Evolutionary conservation across 2,797 vertebrate species (phyloP).

Genomic region (Glossophaga mutica): DNA sequence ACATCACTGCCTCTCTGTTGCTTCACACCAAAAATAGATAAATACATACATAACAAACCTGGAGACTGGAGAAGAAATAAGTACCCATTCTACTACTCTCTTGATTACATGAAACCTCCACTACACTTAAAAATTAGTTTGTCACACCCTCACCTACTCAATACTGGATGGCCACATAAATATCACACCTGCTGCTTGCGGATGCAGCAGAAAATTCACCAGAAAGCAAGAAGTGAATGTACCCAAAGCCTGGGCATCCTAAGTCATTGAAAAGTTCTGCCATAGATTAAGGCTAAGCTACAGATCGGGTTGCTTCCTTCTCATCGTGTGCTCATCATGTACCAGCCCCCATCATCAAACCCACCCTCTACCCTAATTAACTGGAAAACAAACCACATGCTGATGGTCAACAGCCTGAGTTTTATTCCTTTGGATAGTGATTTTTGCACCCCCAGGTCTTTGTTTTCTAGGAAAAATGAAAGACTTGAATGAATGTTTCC

Average conservation of each 20-base stretch:
- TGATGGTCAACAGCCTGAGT: not conserved
- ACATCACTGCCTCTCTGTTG: too few relatives aligned
- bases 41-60: not conserved
- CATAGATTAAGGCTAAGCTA: not conserved
- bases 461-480: not conserved
- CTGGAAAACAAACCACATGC: not conserved
- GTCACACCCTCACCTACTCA: not conserved
- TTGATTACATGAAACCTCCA: not conserved
- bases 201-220: not conserved
- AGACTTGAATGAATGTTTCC: not conserved
- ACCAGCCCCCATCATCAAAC: not conserved
- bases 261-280: not conserved
- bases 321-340: not conserved
- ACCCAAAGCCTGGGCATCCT: not conserved
- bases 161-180: not conserved
- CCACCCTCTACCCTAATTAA: not conserved
- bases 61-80: not conserved
- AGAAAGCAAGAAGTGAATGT: not conserved
- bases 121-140: not conserved
- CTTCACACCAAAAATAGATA: not conserved
- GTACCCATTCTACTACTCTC: not conserved
- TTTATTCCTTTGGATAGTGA: not conserved
- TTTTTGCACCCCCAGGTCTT: not conserved
- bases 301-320: not conserved
- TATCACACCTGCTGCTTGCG: not conserved